Base-by-base conservation (phyloP, 2,113 vertebrate species). In the Ardeotis arabs region DNA sequence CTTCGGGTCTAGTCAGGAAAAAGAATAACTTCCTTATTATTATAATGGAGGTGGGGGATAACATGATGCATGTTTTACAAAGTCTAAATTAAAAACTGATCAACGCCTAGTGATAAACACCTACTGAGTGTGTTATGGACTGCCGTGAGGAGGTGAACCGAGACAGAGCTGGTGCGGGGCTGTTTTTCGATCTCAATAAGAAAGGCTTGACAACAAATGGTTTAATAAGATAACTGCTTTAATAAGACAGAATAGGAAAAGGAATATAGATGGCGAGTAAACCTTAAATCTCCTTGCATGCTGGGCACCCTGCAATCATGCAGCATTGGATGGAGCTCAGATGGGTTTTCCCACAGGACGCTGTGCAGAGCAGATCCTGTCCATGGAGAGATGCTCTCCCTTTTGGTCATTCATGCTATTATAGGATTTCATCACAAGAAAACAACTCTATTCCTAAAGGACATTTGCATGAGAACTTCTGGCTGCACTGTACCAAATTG, bases 81-180 rank as follows among this genome's bases (percentile, higher is more conserved):
- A 84, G 72, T 10, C 10, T 44, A 37, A 75, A 53, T 72, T 47
- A 63, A 89, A 78, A 86, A 64, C 24, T 14, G 23, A 35, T 52
- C 19, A 49, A 9, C 21, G 37, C 17, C 14, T 35, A 23, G 4
- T 19, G 18, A 35, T 52, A 17, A 49, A 11, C 21, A 41, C 17
- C 14, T 35, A 23, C 3, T 16, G 18, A 28, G 14, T 21, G 11
- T 79, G 27, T 66, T 73, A 28, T 5, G 29, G 58, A 69, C 18
- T 1, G 5, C 9, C 3, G 1, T 5, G 9, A 31, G 14, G 25
- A 83, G 19, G 5, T 23, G 49, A 81, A 25, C 7, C 7, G 10
- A 33, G 27, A 50, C 53, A 28, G 7, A 58, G 10, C 16, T 1
- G 5, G 11, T 4, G 2, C 3, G 1, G 13, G 20, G 8, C 8